Base-by-base conservation (phyloP, 2,113 vertebrate species). In the Oryctolagus cuniculus region DNA sequence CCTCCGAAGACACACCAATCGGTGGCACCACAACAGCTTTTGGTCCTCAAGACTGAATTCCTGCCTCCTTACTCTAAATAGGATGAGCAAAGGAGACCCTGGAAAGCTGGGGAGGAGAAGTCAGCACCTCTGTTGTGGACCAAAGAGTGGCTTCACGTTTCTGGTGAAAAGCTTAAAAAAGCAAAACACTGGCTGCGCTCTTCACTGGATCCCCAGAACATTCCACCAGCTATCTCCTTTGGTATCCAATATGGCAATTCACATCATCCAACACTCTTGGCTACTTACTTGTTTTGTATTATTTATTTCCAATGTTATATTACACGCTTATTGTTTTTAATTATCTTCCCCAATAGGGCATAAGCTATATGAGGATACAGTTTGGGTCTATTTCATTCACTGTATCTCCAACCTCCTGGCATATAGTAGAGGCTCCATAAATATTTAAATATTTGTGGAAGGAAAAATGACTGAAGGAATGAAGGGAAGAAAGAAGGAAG, bases 361-460 rank as follows among this genome's bases (percentile, higher is more conserved):
- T 53, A 44, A 17, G 34, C 21, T 79, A n/a, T 6, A 8, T 0
- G 25, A 34, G 5, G 5, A 10, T 6, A n/a, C 4, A 12, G 5
- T 13, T 51, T 12, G 5, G 79, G 6, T 83, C 17, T 55, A 9
- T 51, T 64, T 36, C 74, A 2, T 64, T 86, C 49, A 51, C 9
- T 87, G 1, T 29, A 17, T 36, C 25, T 6, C 36, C 3, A 90
- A 10, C 10, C 1, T 7, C 11, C 21, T 34, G 61, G 15, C 16
- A n/a, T 13, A 34, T 10, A 79, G 8, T 38, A 69, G 25, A 70
- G 19, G 19, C 13, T 89, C 31, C 29, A n/a, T 15, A 61, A 89
- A 55, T 38, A 89, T 63, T 61, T 95, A 61, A 89, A 55, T 38
- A 89, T 63, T 61, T 94, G 31, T 49, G 22, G 67, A n/a, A 51